These are phyloP conservation scores for Enteromius fasciolatus DNA, from an alignment of 2,797 vertebrate genomes.

Conservation along the genomic window DNA sequence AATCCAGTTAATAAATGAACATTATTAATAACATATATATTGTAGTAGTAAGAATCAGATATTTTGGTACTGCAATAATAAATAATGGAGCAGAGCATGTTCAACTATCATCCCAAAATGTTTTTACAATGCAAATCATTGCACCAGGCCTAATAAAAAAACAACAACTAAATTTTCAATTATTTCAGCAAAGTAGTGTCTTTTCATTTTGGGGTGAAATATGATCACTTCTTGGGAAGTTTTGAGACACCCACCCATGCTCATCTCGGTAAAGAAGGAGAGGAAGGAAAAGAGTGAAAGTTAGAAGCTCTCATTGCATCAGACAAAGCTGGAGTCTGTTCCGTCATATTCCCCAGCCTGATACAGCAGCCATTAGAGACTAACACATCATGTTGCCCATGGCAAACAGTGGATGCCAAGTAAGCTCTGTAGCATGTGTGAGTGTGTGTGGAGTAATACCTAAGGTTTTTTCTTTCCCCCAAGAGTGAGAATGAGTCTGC, in stretches of 20 bases:
- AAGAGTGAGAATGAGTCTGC: slow-evolving; percentile 58
- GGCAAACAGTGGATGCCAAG: slow-evolving; percentile 31
- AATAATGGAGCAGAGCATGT: background rate
- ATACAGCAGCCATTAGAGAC: slow-evolving; percentile 65
- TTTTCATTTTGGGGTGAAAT: slow-evolving; percentile 3
- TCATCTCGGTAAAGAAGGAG: slow-evolving; percentile 25
- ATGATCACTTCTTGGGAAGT: background rate
- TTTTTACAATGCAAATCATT: background rate
- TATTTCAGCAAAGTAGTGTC: background rate
- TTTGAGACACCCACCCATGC: background rate
- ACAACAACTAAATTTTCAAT: no score
- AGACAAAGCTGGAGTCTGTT: slow-evolving; percentile 18
- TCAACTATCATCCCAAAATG: background rate
- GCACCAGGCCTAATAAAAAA: background rate
- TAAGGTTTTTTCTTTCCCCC: slow-evolving; percentile 40
- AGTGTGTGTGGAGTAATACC: slow-evolving; percentile 62
- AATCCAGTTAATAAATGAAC: background rate
- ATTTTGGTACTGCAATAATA: background rate
- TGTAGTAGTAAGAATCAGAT: background rate
- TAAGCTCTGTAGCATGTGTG: slow-evolving; percentile 23
- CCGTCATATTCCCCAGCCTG: slow-evolving; percentile 43
- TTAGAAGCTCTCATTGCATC: slow-evolving; percentile 19
- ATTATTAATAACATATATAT: background rate
- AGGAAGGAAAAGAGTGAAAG: background rate
- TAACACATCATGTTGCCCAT: slow-evolving; percentile 39